These are phyloP conservation scores for Mycteria americana DNA, from an alignment of 2,797 vertebrate genomes.

Conservation along the genomic window DNA sequence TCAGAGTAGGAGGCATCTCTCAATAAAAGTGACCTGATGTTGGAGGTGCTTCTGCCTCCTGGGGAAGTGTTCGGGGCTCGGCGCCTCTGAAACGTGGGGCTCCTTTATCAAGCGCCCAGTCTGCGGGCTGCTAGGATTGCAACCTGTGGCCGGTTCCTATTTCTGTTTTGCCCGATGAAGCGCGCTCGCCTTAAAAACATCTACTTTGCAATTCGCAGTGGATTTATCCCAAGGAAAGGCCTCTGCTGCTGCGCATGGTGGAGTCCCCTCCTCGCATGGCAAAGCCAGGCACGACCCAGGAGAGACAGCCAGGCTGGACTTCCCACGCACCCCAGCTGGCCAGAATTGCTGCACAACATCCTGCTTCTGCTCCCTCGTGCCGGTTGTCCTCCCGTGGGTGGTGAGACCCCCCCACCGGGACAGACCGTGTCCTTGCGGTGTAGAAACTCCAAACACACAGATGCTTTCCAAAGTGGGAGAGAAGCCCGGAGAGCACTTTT, in stretches of 20 bases:
- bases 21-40: not conserved
- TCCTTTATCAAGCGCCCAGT: not conserved
- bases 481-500: not conserved
- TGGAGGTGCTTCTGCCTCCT: not conserved
- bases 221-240: not conserved
- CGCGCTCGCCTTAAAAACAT: not conserved
- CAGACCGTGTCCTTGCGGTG: not conserved
- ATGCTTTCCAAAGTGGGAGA: not conserved
- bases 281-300: not conserved
- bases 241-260: not conserved
- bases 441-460: not conserved
- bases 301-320: not conserved
- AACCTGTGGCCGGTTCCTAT: not conserved
- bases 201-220: not conserved
- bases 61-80: accelerated
- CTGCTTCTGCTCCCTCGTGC: accelerated
- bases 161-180: not conserved
- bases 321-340: not conserved
- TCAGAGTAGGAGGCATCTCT: not conserved
- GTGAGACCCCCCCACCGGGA: not conserved
- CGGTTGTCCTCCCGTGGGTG: accelerated
- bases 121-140: not conserved
- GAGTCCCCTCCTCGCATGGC: not conserved
- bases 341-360: not conserved
- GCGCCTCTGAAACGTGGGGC: not conserved